Base-by-base conservation (phyloP, 2,797 vertebrate genomes). In the Philypnodon macrostomus region DNA sequence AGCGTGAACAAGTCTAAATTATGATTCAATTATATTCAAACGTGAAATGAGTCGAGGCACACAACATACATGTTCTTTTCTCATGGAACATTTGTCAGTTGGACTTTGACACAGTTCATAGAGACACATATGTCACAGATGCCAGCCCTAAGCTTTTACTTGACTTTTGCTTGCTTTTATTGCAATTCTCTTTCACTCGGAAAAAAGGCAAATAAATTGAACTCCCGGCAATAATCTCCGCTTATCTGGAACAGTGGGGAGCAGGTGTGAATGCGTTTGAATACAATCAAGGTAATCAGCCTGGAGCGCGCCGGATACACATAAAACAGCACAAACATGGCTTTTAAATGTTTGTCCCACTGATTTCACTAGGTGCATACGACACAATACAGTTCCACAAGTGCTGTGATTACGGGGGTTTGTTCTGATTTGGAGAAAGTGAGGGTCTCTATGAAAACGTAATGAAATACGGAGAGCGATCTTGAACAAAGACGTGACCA, bases 191-290 rank as follows among this genome's bases (percentile, higher is more conserved):
- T 75, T 61, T 46, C 21, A 34, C 50, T 30, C 24, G 5, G 37
- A 44, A 51, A 44, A 51, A 35, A 44, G 53, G 21, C 19, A 50
- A 71, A 75, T 55, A 47, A 52, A 54, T 49, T 52, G 7, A 69
- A 60, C 57, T 73, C 52, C 0, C 14, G 46, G 55, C 50, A 61
- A 63, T 73, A 78, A 75, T 65, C 65, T 39, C 46, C 31, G 55
- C 46, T 77, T 60, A 66, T 72, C 49, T 52, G 49, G 46, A 57
- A 49, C 57, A 47, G 58, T 26, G 44, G 63, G 67, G 52, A 65
- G 68, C 71, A 79, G 76, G 68, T 81, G 78, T 63, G 70, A 73
- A 70, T 48, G 53, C 58, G 69, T 51, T 73, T 44, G 50, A 80
- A 72, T 67, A 67, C 52, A 70, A 78, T 79, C 73, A 74, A 64